phyloP scores from a whole-genome alignment of 2,888 invertebrate species.

The Erebia ligea region DNA sequence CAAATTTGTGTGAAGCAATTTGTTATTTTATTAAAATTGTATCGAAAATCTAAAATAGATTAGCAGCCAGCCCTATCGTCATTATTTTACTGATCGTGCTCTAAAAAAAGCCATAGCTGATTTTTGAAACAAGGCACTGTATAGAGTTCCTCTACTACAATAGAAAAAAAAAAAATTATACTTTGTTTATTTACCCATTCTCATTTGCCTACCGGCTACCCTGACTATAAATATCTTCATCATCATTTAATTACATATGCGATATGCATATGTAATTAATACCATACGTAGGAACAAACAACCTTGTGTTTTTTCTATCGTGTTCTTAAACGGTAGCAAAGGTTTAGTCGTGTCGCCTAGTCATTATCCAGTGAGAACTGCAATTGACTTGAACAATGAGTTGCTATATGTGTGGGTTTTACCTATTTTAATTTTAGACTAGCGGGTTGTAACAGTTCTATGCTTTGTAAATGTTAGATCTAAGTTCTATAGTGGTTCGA shows the following conservation, averaged over 20 bases:
- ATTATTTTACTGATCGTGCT: too few species aligned
- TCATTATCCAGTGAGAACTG: slow-evolving; percentile 67
- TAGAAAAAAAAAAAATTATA: neutral
- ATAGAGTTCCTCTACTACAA: neutral
- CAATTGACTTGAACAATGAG: slow-evolving; percentile 70
- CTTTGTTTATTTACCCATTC: neutral
- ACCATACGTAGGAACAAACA: slow-evolving; percentile 36
- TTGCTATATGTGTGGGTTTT: slow-evolving; percentile 52
- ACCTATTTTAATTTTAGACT: slow-evolving; percentile 42
- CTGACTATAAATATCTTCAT: slow-evolving; percentile 2
- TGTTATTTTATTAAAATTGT: neutral
- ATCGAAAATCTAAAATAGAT: neutral
- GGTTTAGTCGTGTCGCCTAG: slow-evolving; percentile 55
- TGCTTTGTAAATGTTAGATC: neutral
- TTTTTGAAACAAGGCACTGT: too few species aligned
- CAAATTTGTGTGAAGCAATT: too few species aligned
- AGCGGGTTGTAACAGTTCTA: neutral
- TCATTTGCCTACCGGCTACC: neutral
- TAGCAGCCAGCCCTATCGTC: too few species aligned
- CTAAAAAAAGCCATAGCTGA: too few species aligned
- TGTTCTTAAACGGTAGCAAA: slow-evolving; percentile 58
- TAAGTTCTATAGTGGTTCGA: neutral
- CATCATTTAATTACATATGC: slow-evolving; percentile 2
- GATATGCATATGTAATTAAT: too few species aligned
- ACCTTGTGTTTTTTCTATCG: slow-evolving; percentile 64